Conservation (phyloP, 2,888 invertebrate genomes). For the Cremastinae sp. region DNA sequence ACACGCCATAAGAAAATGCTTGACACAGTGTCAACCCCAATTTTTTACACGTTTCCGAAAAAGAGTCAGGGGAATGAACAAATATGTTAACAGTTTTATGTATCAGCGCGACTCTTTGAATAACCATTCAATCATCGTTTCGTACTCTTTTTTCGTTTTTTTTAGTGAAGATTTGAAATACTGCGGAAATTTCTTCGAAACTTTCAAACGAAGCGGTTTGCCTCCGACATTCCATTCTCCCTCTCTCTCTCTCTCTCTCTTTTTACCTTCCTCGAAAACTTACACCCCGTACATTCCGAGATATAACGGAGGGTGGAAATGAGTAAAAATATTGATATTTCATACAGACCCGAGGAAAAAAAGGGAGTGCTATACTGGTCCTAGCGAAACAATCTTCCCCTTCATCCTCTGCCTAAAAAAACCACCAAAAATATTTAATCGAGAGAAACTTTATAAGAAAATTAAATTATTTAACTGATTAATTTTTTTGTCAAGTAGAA, state of each 20-base stretch:
- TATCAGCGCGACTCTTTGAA: no score
- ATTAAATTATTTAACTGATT: neutral
- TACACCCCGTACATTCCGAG: neutral
- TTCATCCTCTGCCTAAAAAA: neutral
- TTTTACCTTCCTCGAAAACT: constrained; percentile 3
- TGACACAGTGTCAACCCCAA: neutral
- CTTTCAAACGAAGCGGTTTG: constrained; percentile 26
- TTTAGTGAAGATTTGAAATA: constrained; percentile 11
- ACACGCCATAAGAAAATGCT: constrained; percentile 24
- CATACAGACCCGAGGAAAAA: constrained; percentile 38
- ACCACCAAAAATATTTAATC: no score
- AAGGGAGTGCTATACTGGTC: neutral
- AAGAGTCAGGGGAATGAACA: neutral
- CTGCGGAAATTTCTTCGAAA: constrained; percentile 9
- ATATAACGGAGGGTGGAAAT: constrained; percentile 7
- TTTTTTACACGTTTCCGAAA: constrained; percentile 1
- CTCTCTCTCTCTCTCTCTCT: neutral
- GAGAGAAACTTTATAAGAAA: neutral
- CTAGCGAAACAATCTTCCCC: neutral
- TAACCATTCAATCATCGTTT: no score
- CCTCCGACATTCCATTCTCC: constrained; percentile 26
- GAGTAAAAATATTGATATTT: constrained; percentile 66
- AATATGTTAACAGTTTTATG: no score
- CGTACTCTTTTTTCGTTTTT: neutral
- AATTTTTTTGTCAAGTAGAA: neutral